Conservation (phyloP, 2,888 invertebrate genomes). For the Diadromus collaris region DNA sequence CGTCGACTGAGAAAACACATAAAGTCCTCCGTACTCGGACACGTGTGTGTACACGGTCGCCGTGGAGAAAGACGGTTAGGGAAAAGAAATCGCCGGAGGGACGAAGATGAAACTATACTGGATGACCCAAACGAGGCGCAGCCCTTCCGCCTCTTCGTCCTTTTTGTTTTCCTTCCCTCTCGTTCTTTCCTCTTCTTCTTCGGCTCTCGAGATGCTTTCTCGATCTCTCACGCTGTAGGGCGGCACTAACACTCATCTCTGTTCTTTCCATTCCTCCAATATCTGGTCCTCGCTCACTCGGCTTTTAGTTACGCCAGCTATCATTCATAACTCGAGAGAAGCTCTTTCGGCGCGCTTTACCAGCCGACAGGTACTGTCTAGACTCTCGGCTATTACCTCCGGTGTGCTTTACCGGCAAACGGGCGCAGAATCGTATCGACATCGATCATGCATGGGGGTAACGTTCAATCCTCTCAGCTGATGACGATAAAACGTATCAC, state of each 20-base stretch:
- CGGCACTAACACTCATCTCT: conserved; percentile 8
- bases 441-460: too few species aligned
- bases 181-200: conserved; percentile 15
- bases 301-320: conserved; percentile 50
- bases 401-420: not conserved
- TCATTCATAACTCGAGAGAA: conserved; percentile 58
- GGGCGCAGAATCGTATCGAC: conserved; percentile 13
- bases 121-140: conserved; percentile 42
- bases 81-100: conserved; percentile 10
- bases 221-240: conserved; percentile 28
- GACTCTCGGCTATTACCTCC: conserved; percentile 6
- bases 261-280: conserved; percentile 32
- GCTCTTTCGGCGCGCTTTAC: conserved; percentile 16
- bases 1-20: conserved; percentile 34
- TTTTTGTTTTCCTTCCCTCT: conserved; percentile 13
- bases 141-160: conserved; percentile 40
- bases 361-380: conserved; percentile 52
- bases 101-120: conserved; percentile 14
- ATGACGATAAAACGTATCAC: not conserved
- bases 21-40: conserved; percentile 27
- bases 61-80: conserved; percentile 8
- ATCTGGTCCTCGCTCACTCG: conserved; percentile 27
- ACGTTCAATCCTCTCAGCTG: not conserved
- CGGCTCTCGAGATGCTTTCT: conserved; percentile 21
- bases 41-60: conserved; percentile 23